These are phyloP conservation scores for Lamellibrachia luymesi DNA, from an alignment of 1,140 invertebrate genomes.

Conservation along the genomic window DNA sequence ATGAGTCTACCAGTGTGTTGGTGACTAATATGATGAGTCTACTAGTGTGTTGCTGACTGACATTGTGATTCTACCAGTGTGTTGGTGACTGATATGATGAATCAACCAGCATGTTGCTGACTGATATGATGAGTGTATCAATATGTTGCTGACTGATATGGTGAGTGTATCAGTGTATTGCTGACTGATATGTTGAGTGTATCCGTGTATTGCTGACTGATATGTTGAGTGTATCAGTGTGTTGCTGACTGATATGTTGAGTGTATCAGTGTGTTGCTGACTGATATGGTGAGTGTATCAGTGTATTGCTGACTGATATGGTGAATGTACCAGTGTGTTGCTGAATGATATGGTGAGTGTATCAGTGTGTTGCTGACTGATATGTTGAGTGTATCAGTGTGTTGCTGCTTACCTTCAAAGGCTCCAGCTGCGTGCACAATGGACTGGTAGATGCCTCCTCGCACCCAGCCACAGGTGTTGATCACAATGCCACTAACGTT, in stretches of 20 bases:
- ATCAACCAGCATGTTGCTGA: no score
- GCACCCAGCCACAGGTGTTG: constrained; percentile 97
- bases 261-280: background rate
- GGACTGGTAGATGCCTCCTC: constrained; percentile 69
- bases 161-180: no score
- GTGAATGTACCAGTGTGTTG: no score
- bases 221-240: no score
- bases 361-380: background rate
- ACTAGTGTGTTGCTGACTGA: background rate
- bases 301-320: background rate
- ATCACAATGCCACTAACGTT: constrained; percentile 87
- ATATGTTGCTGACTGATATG: background rate
- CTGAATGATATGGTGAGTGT: background rate
- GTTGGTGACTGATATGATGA: background rate
- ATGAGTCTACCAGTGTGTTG: no score
- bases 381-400: background rate
- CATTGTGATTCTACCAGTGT: no score
- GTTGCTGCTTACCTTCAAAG: constrained; percentile 70
- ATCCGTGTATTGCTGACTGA: background rate
- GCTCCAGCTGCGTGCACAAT: constrained; percentile 78
- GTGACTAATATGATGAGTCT: background rate
- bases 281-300: no score
- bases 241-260: background rate
- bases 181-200: background rate
- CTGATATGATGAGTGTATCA: no score